These are phyloP conservation scores for Carollia perspicillata DNA, from an alignment of 2,113 vertebrate genomes.

Conservation along the genomic window DNA sequence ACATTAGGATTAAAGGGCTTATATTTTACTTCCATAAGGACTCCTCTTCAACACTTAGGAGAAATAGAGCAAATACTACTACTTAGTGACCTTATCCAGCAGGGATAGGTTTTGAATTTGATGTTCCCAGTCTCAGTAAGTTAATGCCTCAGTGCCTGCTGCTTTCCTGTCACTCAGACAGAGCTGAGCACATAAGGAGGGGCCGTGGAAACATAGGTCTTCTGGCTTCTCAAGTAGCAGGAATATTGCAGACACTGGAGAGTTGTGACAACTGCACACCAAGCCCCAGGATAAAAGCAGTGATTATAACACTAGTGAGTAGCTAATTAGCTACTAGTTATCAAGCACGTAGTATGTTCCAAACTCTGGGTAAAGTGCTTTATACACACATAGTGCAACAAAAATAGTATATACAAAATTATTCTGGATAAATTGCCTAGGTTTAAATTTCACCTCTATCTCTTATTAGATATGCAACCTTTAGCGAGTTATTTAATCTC, in stretches of 20 bases:
- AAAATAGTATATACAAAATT: neutral
- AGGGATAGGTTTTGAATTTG: neutral
- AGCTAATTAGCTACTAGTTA: neutral
- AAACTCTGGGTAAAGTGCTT: neutral
- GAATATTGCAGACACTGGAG: neutral
- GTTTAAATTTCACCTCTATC: neutral
- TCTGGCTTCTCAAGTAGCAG: neutral
- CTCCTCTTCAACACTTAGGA: neutral
- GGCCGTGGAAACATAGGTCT: neutral
- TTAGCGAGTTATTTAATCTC: neutral
- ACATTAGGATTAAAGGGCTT: neutral
- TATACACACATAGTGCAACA: neutral
- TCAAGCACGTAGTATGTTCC: neutral
- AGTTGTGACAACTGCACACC: neutral
- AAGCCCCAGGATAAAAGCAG: neutral
- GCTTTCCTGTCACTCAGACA: neutral
- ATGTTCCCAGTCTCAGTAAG: neutral
- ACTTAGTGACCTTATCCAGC: neutral
- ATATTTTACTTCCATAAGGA: constrained; percentile 14
- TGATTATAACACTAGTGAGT: neutral
- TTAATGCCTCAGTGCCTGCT: neutral
- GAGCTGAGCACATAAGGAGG: neutral
- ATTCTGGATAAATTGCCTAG: neutral
- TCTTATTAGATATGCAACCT: neutral
- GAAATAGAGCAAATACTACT: neutral